Evolutionary conservation across 2,888 invertebrate species (phyloP), one percentile per base, ranked within the genome.

Genomic region (Meiosimyza platycephala): DNA sequence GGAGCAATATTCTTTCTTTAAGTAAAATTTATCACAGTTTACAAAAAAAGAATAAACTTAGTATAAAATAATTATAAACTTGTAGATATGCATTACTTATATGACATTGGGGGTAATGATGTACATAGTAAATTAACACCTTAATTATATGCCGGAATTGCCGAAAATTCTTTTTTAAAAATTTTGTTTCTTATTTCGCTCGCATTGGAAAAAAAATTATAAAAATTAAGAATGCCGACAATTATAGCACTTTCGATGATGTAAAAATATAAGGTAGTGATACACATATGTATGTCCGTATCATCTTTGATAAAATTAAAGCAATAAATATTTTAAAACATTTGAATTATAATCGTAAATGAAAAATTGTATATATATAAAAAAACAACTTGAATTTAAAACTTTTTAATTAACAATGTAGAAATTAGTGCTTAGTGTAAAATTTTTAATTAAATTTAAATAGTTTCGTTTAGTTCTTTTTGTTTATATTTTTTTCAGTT

Each of bases 11-110:
- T 59, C 74, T 76, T 75, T 79, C 76, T 79, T 79, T 79, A 67
- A 76, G 72, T 78, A 77, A 79, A 78, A 80, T 81, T 77, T 82
- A 82, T 82, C 81, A 82, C 81, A 82, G 81, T 78, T 81, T 81
- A 79, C 77, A 80, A 79, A 80, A 76, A 78, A 76, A 76, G 72
- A 73, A 71, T 74, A 77, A 77, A 76, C 74, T 74, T 72, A 76
- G 71, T 50, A 60, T 64, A 72, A 68, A 65, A 62, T 62, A 57
- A 72, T 74, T 48, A 9, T 57, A 71, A 70, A 73, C 68, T 54
- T 71, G 64, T 59, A n/a, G n/a, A n/a, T n/a, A 52, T 57, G 67
- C 64, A 22, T 5, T 55, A 52, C 51, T 66, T 63, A 48, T 59
- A 69, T 52, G 4, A 72, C 65, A 72, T 71, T 51, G 3, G 12